Evolutionary conservation across 1,140 invertebrate genomes (phyloP).

Genomic region (Brevipalpus yothersi): DNA sequence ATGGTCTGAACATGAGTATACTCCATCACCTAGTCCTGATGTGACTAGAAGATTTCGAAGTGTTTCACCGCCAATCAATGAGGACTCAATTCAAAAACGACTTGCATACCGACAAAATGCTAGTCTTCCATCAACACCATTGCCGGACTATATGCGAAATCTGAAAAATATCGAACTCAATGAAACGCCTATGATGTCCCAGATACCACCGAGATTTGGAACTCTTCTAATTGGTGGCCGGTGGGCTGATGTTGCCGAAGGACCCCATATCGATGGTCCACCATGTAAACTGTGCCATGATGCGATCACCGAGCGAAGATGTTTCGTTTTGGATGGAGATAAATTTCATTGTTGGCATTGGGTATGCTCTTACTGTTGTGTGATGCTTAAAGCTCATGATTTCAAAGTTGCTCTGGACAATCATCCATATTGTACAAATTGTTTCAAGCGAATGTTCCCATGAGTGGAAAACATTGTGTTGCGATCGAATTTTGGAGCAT

Average conservation of each 20-base stretch:
- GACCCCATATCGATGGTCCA: not conserved
- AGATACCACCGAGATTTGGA: not conserved
- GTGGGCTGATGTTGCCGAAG: not conserved
- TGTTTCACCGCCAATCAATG: not conserved
- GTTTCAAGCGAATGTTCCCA: slow-evolving; percentile 1
- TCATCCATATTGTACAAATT: slow-evolving; percentile 3
- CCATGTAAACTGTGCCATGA: slow-evolving; percentile 2
- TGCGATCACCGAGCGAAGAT: not conserved
- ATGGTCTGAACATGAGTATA: not conserved
- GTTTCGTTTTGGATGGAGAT: not conserved
- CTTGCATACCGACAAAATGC: not conserved
- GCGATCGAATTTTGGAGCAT: too few relatives aligned
- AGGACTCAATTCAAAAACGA: not conserved
- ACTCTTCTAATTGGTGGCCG: not conserved
- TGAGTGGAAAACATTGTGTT: not conserved
- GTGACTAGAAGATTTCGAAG: too few relatives aligned
- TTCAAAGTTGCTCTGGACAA: not conserved
- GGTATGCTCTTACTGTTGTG: not conserved
- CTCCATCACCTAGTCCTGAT: not conserved
- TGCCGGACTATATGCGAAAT: not conserved
- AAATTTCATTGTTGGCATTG: slow-evolving; percentile 6
- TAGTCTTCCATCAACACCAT: not conserved
- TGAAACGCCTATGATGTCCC: not conserved
- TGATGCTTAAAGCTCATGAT: not conserved
- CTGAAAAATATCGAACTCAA: not conserved